phyloP scores from a whole-genome alignment of 2,797 vertebrate species.

The Pangasius djambal region DNA sequence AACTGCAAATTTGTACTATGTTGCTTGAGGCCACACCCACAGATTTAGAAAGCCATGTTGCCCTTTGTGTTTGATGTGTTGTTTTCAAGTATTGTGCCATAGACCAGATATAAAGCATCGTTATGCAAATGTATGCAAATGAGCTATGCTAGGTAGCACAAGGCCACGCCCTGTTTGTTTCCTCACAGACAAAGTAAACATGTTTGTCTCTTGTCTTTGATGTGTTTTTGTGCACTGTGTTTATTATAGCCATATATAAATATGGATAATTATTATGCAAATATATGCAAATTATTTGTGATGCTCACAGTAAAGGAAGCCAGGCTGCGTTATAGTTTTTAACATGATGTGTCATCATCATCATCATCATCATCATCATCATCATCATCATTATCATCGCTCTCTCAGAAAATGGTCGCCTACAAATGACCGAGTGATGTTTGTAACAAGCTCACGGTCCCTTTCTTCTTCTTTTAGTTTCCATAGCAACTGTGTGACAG shows the following conservation, averaged over 20 bases:
- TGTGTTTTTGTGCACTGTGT: neutral
- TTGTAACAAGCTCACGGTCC: slow-evolving; percentile 70
- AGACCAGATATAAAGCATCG: neutral
- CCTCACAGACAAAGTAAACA: neutral
- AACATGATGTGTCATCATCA: neutral
- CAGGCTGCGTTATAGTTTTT: neutral
- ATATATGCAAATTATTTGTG: neutral
- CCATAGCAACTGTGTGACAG: slow-evolving; percentile 80
- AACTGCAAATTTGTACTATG: neutral
- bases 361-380: neutral
- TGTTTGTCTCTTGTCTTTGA: neutral
- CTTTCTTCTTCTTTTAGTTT: slow-evolving; percentile 80
- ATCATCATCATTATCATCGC: slow-evolving; percentile 34
- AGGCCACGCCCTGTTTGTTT: slow-evolving; percentile 33
- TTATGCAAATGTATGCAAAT: slow-evolving; percentile 33
- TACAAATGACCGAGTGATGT: slow-evolving; percentile 74
- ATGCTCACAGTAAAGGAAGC: neutral
- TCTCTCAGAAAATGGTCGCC: slow-evolving; percentile 75
- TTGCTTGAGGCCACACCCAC: neutral
- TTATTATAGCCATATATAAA: neutral
- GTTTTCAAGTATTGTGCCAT: neutral
- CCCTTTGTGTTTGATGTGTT: neutral
- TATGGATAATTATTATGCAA: neutral
- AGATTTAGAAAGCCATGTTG: neutral
- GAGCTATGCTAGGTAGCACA: neutral